Conservation (phyloP, 1,140 invertebrate species). For the Drosophila kohkoa region DNA sequence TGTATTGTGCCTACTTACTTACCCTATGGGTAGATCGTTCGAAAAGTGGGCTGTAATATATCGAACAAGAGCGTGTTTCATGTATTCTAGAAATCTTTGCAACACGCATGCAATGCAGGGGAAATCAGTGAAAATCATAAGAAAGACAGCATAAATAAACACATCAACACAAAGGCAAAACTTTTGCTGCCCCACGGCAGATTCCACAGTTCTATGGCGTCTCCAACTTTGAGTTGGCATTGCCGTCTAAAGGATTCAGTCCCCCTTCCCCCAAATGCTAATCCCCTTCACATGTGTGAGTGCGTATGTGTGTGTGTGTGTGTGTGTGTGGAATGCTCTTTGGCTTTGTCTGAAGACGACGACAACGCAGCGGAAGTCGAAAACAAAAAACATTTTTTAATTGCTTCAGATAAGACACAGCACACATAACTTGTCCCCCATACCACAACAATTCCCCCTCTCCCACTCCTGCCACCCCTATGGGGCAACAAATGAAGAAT, state of each 20-base stretch:
- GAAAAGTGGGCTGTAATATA: neutral
- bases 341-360: conserved; percentile 43
- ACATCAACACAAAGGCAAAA: conserved; percentile 80
- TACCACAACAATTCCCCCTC: neutral
- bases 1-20: too few species aligned
- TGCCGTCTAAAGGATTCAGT: conserved; percentile 1
- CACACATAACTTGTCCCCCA: conserved; percentile 65
- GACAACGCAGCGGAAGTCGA: conserved; percentile 59
- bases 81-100: neutral
- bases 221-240: conserved; percentile 9
- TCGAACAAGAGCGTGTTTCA: neutral
- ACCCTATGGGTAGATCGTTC: too few species aligned
- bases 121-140: conserved; percentile 66
- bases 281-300: conserved; percentile 51
- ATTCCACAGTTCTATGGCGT: neutral
- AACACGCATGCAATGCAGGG: conserved; percentile 18
- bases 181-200: conserved; percentile 52
- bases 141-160: conserved; percentile 71
- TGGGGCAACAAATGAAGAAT: conserved; percentile 2
- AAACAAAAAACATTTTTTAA: conserved; percentile 73
- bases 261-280: conserved; percentile 10
- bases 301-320: too few species aligned
- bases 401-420: conserved; percentile 77
- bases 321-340: conserved; percentile 38
- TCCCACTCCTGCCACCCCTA: neutral